phyloP scores from a whole-genome alignment of 2,888 invertebrate genomes.

The Lobophora halterata region DNA sequence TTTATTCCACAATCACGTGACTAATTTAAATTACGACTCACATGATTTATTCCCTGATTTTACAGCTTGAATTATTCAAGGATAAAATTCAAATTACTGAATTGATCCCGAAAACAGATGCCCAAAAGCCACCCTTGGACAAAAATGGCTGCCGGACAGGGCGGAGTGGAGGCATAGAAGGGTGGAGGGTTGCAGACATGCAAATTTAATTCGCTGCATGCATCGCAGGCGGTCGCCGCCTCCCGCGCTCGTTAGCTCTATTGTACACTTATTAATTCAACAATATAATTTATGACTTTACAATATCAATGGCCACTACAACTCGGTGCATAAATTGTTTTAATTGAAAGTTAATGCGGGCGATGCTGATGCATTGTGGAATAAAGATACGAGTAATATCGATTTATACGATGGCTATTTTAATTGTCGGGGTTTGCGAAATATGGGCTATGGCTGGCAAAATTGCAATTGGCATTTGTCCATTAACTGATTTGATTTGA shows the following conservation, averaged over 20 bases:
- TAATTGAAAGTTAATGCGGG: slow-evolving; percentile 78
- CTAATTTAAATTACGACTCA: slow-evolving; percentile 4
- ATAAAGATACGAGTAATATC: slow-evolving; percentile 1
- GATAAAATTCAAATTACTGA: slow-evolving; percentile 40
- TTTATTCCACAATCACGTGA: background rate
- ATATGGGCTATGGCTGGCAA: no score
- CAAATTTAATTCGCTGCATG: slow-evolving; percentile 72
- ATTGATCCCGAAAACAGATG: slow-evolving; percentile 46
- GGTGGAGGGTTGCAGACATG: slow-evolving; percentile 65
- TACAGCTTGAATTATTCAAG: slow-evolving; percentile 15
- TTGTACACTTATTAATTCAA: slow-evolving; percentile 76
- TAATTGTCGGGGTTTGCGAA: slow-evolving; percentile 6
- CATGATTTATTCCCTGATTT: slow-evolving; percentile 10
- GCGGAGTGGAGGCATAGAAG: slow-evolving; percentile 47
- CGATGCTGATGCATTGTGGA: slow-evolving; percentile 25
- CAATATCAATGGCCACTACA: slow-evolving; percentile 42
- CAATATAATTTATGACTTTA: slow-evolving; percentile 65
- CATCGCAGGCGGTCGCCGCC: slow-evolving; percentile 60
- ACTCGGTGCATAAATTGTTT: slow-evolving; percentile 65
- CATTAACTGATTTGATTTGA: no score
- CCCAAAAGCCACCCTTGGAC: slow-evolving; percentile 41
- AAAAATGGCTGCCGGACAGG: slow-evolving; percentile 59
- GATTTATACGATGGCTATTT: slow-evolving; percentile 18
- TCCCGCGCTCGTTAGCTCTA: slow-evolving; percentile 59
- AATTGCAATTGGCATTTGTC: no score